phyloP scores from a whole-genome alignment of 2,797 vertebrate species.

The Cynodonichthys magdalenae region DNA sequence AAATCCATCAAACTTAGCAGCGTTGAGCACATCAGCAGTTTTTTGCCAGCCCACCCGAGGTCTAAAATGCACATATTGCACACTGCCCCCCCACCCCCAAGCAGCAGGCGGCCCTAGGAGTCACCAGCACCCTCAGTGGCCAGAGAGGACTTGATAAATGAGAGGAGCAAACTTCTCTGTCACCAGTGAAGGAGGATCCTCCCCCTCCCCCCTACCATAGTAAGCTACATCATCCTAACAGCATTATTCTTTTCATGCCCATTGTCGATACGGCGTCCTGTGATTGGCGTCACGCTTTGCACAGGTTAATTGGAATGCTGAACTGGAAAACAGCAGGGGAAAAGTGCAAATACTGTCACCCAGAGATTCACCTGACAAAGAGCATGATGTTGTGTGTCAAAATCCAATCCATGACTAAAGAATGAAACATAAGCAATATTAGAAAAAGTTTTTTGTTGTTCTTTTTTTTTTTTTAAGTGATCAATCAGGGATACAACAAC shows the following conservation, averaged over 20 bases:
- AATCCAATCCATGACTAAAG: conserved; percentile 43
- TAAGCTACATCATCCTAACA: conserved; percentile 77
- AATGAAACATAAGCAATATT: conserved; percentile 41
- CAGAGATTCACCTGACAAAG: conserved; percentile 60
- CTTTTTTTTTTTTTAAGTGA: conserved; percentile 25
- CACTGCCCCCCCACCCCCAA: conserved; percentile 75
- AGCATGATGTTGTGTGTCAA: conserved; percentile 57
- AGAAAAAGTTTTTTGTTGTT: conserved; percentile 32
- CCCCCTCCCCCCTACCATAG: conserved; percentile 38
- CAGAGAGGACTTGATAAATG: conserved; percentile 86
- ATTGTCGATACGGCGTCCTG: conserved; percentile 75
- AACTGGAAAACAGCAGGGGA: conserved; percentile 79
- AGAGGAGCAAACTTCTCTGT: conserved; percentile 82
- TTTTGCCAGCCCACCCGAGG: conserved; percentile 86
- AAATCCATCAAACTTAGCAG: conserved; percentile 93
- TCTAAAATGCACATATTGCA: conserved; percentile 86
- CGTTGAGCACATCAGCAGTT: conserved; percentile 92
- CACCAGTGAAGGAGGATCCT: conserved; percentile 74
- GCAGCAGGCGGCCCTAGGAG: conserved; percentile 80
- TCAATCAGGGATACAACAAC: conserved; percentile 5
- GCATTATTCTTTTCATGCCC: conserved; percentile 77
- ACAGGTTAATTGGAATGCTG: conserved; percentile 84
- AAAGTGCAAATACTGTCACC: conserved; percentile 71
- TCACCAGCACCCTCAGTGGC: conserved; percentile 70
- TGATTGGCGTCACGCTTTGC: conserved; percentile 79